Evolutionary conservation across 2,888 invertebrate genomes (phyloP), one percentile per base, ranked within the genome.

Genomic region (Heliconius aoede): DNA sequence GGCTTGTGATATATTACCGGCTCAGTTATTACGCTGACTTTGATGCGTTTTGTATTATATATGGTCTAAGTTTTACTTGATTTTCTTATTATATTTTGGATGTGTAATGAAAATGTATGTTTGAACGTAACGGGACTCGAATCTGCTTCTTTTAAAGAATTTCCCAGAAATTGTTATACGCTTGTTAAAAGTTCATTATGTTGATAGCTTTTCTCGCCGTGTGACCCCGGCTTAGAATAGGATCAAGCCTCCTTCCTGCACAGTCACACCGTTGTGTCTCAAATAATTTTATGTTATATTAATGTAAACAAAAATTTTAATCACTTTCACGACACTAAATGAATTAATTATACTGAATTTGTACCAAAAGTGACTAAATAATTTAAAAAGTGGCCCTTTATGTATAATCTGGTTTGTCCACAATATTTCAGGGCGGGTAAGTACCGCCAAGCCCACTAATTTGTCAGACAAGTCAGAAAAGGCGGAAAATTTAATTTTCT

Each of bases 401-500:
- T 24, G 36, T 60, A 74, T 68, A 74, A 73, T 78, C 72, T 58
- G 71, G 68, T 77, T 73, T 51, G 51, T 60, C 32, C 40, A 73
- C 69, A 69, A 68, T 76, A 76, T 75, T 74, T 72, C 64, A 62
- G 64, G 76, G 46, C 62, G 72, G 68, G n/a, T 55, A 0, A 11
- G 71, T 73, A 68, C 60, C 28, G 28, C 32, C 60, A 84, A 81
- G 78, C 76, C 80, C 81, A 82, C 83, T 85, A 86, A 87, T 87
- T 87, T 85, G 85, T 86, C 83, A 81, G 81, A 83, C 83, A 84
- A 85, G 82, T 83, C 82, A 76, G 81, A 82, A 85, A 83, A 85
- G 83, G 84, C 83, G 82, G 81, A 78, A 87, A 88, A 90, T 89
- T 87, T 83, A 87, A 89, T 90, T 89, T 88, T 84, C 87, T 84